phyloP scores from a whole-genome alignment of 2,797 vertebrate species.

The Pampus argenteus region DNA sequence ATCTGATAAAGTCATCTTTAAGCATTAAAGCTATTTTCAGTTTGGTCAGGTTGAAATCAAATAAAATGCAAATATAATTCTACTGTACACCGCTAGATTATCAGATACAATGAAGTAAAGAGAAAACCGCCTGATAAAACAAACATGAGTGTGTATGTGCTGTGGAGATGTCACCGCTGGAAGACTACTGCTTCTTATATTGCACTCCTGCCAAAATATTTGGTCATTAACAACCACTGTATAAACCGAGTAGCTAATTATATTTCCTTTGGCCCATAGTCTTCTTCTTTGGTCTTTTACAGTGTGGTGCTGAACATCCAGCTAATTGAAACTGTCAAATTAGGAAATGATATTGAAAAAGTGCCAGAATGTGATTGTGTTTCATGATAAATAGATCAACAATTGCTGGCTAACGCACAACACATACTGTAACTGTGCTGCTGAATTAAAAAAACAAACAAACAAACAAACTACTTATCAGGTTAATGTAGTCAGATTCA shows the following conservation, averaged over 20 bases:
- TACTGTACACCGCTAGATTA: constrained; percentile 15
- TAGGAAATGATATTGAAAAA: neutral
- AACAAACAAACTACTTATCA: neutral
- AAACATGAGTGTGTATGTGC: constrained; percentile 5
- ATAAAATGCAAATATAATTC: constrained; percentile 21
- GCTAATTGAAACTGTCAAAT: constrained; percentile 9
- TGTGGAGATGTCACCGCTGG: constrained; percentile 25
- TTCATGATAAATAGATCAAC: constrained; percentile 31
- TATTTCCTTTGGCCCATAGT: constrained; percentile 49
- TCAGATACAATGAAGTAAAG: neutral
- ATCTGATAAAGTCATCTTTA: constrained; percentile 25
- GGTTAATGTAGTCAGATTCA: constrained; percentile 18
- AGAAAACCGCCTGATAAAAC: constrained; percentile 34
- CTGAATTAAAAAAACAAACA: constrained; percentile 20
- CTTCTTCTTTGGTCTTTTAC: constrained; percentile 69
- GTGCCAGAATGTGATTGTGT: neutral
- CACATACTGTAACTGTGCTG: constrained; percentile 3
- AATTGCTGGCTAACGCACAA: constrained; percentile 7
- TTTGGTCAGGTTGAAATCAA: constrained; percentile 24
- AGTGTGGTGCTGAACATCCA: neutral
- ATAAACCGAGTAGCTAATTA: constrained; percentile 20
- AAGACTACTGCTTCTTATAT: constrained; percentile 57
- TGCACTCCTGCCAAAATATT: constrained; percentile 73
- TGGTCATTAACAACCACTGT: constrained; percentile 62
- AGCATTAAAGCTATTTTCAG: constrained; percentile 16